Conservation (phyloP, 2,113 vertebrate species). For the Morone saxatilis region DNA sequence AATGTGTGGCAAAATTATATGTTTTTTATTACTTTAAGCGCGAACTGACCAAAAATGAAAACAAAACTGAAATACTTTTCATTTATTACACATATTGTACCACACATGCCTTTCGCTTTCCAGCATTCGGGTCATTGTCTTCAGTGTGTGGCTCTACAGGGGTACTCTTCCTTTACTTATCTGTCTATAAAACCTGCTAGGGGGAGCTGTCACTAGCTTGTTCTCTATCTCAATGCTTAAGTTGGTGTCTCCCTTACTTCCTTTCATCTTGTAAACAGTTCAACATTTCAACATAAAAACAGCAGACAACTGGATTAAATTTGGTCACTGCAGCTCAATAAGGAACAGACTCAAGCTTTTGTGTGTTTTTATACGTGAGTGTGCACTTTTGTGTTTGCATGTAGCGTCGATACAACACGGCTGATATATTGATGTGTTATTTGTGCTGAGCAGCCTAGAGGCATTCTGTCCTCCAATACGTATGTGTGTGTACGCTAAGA, state of each 20-base stretch:
- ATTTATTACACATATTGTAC: neutral
- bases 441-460: conserved; percentile 74
- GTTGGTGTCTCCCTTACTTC: neutral
- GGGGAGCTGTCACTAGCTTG: conserved; percentile 15
- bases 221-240: neutral
- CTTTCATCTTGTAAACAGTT: conserved; percentile 22
- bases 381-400: conserved; percentile 67
- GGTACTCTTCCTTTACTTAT: neutral
- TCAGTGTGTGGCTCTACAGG: neutral
- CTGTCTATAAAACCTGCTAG: conserved; percentile 26
- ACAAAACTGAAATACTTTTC: conserved; percentile 4
- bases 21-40: conserved; percentile 24
- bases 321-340: conserved; percentile 41
- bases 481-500: conserved; percentile 34
- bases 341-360: conserved; percentile 8
- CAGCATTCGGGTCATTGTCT: neutral
- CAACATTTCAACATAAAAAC: conserved; percentile 25
- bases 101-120: neutral
- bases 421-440: conserved; percentile 81
- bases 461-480: conserved; percentile 60
- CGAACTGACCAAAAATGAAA: conserved; percentile 2
- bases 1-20: conserved; percentile 11
- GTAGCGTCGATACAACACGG: conserved; percentile 54
- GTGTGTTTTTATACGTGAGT: conserved; percentile 46
- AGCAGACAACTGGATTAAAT: neutral